phyloP scores from a whole-genome alignment of 2,113 vertebrate genomes.

The Pollachius pollachius region DNA sequence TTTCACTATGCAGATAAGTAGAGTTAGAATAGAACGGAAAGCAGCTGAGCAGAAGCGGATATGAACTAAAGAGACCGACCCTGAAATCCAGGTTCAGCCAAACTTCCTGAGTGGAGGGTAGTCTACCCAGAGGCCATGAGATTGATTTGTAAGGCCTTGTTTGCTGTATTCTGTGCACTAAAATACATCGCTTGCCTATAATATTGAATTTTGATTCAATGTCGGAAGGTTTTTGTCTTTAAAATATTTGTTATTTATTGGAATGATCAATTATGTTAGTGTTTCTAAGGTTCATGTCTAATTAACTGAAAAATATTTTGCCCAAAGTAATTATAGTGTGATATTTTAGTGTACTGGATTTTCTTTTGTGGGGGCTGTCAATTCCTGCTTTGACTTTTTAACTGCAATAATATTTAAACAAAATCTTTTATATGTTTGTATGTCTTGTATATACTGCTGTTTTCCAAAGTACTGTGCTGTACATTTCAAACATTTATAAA shows the following conservation, averaged over 20 bases:
- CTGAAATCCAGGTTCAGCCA: neutral
- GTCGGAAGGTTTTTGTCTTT: conserved; percentile 57
- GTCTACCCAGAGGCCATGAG: conserved; percentile 11
- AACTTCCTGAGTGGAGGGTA: conserved; percentile 17
- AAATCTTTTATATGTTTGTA: conserved; percentile 37
- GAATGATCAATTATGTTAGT: conserved; percentile 44
- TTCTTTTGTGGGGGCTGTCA: conserved; percentile 40
- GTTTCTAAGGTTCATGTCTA: conserved; percentile 47
- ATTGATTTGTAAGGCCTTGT: conserved; percentile 40
- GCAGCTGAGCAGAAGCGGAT: conserved; percentile 4
- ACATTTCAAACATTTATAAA: conserved; percentile 47
- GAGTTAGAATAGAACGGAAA: neutral
- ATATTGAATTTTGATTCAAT: conserved; percentile 57
- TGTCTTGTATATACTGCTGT: conserved; percentile 46
- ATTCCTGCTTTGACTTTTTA: conserved; percentile 32
- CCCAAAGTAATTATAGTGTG: conserved; percentile 21
- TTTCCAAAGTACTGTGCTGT: conserved; percentile 46
- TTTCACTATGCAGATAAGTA: neutral
- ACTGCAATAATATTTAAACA: conserved; percentile 36
- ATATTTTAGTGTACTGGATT: conserved; percentile 26
- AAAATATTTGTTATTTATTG: conserved; percentile 75
- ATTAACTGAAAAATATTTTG: conserved; percentile 29
- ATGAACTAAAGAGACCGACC: neutral
- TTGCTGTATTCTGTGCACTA: conserved; percentile 70
- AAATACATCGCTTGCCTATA: conserved; percentile 70